Base-by-base conservation (phyloP, 2,113 vertebrate genomes). In the Pelecanus crispus region DNA sequence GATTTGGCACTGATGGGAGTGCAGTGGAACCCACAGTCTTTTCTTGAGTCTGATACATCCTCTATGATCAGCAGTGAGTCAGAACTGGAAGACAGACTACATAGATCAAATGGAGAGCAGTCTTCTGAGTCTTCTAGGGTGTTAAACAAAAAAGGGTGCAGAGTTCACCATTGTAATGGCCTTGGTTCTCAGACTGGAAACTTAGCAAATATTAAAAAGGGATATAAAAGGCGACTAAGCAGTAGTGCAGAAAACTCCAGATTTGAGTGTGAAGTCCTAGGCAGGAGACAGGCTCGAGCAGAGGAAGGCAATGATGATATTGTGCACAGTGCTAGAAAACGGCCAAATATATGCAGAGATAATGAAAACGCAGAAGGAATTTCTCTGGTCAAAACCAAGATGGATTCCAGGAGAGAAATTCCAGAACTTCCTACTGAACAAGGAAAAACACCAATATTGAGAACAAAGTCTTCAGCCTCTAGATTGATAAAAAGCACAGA, bases 1-100 rank as follows among this genome's bases (percentile, higher is more conserved):
- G 99, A 99, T 95, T 97, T 99, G 97, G 98, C 98, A 40, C 95
- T 96, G 84, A 97, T 99, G 92, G 99, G 99, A 72, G 97, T 99
- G 18, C 98, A 98, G 1, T 99, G 99, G 99, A 98, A 98, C 95
- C 98, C 98, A 11, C 73, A 96, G 36, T 94, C 94, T 74, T 92
- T 55, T 90, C 73, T 96, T 0, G 75, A 96, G 84, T 81, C 97
- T 83, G 77, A 95, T 62, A 49, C 82, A 17, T 97, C 88, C 32
- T 79, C 81, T 58, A 5, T 42, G 59, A 92, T 53, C 26, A 96
- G 88, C 74, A 96, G 73, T 81, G 94, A 95, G 45, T 97, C 97
- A 88, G 95, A 96, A 61, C 61, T 67, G 65, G 97, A 97, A 81
- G 92, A 90, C 63, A 90, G 80, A 52, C 86, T 38, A 34, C 32